These are phyloP conservation scores for Dysidea cf. avara DNA, from an alignment of 37 sponge, comb jelly and placozoan genomes.

Conservation along the genomic window DNA sequence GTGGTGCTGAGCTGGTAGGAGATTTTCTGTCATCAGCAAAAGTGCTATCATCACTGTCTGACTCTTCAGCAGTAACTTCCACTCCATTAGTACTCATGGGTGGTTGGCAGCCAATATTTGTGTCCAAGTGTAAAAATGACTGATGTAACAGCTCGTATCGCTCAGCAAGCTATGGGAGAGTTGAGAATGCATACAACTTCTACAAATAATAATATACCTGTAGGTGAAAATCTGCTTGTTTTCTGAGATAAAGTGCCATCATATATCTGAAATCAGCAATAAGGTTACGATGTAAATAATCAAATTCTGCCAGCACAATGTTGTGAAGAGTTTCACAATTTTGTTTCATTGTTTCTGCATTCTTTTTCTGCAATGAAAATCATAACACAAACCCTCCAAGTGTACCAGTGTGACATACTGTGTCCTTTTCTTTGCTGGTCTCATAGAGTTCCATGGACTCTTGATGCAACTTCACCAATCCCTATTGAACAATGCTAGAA, in stretches of 20 bases:
- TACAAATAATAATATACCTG: slow-evolving; percentile 29
- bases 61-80: too few species aligned
- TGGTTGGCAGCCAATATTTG: too few species aligned
- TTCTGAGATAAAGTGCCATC: slow-evolving; percentile 25
- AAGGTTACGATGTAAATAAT: slow-evolving; percentile 58
- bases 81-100: too few species aligned
- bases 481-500: neutral
- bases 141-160: too few species aligned
- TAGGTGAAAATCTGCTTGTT: slow-evolving; percentile 66
- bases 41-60: too few species aligned
- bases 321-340: slow-evolving; percentile 82
- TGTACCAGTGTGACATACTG: slow-evolving; percentile 31
- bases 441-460: slow-evolving; percentile 74
- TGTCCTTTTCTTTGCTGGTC: slow-evolving; percentile 67
- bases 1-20: too few species aligned
- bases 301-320: slow-evolving; percentile 81
- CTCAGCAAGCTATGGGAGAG: too few species aligned
- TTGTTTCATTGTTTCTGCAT: slow-evolving; percentile 61
- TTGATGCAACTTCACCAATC: slow-evolving; percentile 66
- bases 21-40: too few species aligned
- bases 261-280: slow-evolving; percentile 49
- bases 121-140: too few species aligned
- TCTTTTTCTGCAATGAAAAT: slow-evolving; percentile 55
- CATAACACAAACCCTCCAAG: neutral
- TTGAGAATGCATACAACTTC: too few species aligned